A percentile compares a stretch with the other conserved stretches of the same genome.
These are phyloP conservation scores for Lomographa bimaculata DNA, from an alignment of 2,888 invertebrate genomes.

Conservation along the genomic window DNA sequence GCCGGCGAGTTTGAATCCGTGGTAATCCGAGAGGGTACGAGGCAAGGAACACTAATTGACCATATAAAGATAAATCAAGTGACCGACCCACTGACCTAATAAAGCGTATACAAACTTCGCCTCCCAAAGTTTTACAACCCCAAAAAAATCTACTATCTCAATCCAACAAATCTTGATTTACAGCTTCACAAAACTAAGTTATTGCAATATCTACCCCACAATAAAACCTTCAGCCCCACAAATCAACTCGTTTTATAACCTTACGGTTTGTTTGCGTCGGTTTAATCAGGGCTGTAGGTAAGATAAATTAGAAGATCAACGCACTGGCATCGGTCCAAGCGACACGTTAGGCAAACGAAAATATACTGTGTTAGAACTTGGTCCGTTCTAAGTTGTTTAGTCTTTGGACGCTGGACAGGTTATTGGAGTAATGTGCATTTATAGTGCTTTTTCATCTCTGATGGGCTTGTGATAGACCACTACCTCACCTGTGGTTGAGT, in stretches of 20 bases:
- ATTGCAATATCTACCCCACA: constrained; percentile 30
- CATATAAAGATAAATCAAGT: too few species aligned
- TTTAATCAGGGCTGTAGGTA: constrained; percentile 35
- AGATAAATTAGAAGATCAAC: constrained; percentile 45
- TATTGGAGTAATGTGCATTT: too few species aligned
- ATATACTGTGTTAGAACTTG: constrained; percentile 22
- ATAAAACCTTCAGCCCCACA: constrained; percentile 30
- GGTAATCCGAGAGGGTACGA: too few species aligned
- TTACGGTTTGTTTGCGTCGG: constrained; percentile 38
- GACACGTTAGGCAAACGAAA: constrained; percentile 44
- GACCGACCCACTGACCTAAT: too few species aligned
- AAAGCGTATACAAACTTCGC: too few species aligned
- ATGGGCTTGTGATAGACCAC: too few species aligned
- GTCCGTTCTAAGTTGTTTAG: neutral
- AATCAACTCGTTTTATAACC: constrained; percentile 37
- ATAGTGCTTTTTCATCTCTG: too few species aligned
- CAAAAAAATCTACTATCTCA: neutral
- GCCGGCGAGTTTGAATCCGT: too few species aligned
- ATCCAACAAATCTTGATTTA: constrained; percentile 16
- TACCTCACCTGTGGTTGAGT: too few species aligned
- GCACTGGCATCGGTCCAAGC: constrained; percentile 59
- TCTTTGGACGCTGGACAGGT: too few species aligned
- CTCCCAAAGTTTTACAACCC: constrained; percentile 3
- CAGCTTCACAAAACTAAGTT: constrained; percentile 23
- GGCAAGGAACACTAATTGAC: too few species aligned